Evolutionary conservation across 2,797 vertebrate genomes (phyloP).

Genomic region (Cryptoprocta ferox): DNA sequence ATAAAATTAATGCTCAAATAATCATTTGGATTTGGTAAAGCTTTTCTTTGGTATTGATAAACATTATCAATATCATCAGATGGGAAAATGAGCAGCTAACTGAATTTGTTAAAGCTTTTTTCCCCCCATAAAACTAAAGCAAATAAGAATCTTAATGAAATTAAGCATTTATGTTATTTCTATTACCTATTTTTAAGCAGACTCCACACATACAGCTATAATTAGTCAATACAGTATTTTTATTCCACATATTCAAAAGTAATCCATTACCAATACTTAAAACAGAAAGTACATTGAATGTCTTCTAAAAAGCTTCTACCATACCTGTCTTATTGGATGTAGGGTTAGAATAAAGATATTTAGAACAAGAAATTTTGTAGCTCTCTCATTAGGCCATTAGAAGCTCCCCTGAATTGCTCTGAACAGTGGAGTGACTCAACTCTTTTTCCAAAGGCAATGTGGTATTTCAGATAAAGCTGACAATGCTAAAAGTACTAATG

Average conservation of each 20-base stretch:
- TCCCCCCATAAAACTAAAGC: background rate
- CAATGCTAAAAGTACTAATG: background rate
- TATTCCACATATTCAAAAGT: conserved; percentile 20
- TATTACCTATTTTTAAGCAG: background rate
- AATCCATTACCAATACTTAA: background rate
- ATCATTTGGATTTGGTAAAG: background rate
- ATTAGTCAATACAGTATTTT: background rate
- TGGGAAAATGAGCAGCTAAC: background rate
- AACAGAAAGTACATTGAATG: background rate
- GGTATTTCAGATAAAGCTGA: conserved; percentile 50
- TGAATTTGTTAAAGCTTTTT: background rate
- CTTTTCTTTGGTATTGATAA: conserved; percentile 16
- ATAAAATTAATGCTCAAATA: background rate
- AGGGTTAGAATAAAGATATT: background rate
- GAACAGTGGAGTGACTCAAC: background rate
- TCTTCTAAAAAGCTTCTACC: background rate
- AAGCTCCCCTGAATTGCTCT: conserved; percentile 13
- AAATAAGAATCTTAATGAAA: conserved; percentile 23
- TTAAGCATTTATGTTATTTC: background rate
- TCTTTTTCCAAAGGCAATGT: conserved; percentile 50
- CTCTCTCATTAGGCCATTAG: background rate
- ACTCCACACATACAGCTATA: background rate
- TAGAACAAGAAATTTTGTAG: background rate
- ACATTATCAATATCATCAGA: background rate
- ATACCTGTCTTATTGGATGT: background rate